phyloP scores from a whole-genome alignment of 2,113 vertebrate species.

The Peromyscus polionotus region DNA sequence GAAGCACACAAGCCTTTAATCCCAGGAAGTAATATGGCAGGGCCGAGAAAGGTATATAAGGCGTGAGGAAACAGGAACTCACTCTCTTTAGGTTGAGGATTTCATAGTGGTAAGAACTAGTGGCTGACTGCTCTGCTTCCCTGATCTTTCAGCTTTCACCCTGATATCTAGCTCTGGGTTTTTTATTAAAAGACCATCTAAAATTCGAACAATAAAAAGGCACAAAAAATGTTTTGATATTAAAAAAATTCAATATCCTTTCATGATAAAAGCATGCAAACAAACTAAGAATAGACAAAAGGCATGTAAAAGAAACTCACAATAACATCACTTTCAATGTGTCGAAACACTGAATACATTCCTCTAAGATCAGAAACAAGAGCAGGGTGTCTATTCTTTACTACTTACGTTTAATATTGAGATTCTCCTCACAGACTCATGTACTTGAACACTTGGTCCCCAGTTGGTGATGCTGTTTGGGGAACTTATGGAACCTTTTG shows the following conservation, averaged over 20 bases:
- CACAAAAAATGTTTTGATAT: constrained; percentile 51
- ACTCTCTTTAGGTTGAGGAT: too few species aligned
- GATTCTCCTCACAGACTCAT: neutral
- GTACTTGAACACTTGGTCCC: neutral
- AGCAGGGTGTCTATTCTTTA: neutral
- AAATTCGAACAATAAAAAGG: too few species aligned
- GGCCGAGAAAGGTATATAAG: too few species aligned
- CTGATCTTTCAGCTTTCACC: too few species aligned
- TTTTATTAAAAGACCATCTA: too few species aligned
- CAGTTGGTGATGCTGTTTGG: neutral
- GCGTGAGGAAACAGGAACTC: too few species aligned
- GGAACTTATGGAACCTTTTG: neutral
- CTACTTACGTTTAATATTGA: constrained; percentile 23
- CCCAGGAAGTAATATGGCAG: too few species aligned
- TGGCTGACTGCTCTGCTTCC: too few species aligned
- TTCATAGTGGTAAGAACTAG: too few species aligned
- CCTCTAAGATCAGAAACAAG: constrained; percentile 21
- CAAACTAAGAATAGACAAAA: constrained; percentile 28
- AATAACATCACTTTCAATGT: constrained; percentile 2
- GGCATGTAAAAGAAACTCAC: constrained; percentile 37
- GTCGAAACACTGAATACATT: constrained; percentile 17
- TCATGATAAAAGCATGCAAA: constrained; percentile 41
- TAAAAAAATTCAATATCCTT: constrained; percentile 25
- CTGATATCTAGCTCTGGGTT: too few species aligned
- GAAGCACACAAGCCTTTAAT: too few species aligned